These are phyloP conservation scores for Pipa parva DNA, from an alignment of 2,113 vertebrate species.

Conservation along the genomic window DNA sequence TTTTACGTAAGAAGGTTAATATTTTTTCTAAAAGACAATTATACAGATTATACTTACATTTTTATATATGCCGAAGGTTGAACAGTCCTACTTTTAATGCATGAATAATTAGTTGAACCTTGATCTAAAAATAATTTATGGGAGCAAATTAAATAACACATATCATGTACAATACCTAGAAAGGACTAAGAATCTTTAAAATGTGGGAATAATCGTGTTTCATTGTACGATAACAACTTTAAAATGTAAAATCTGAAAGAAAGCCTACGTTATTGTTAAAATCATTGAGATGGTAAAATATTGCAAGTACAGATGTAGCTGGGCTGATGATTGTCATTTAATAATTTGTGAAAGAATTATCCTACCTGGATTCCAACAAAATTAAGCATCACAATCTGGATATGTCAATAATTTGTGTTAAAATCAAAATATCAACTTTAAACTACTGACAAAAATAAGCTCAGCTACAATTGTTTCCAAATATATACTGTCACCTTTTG, in stretches of 20 bases:
- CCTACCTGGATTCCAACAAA: too few relatives aligned
- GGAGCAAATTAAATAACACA: slow-evolving; percentile 24
- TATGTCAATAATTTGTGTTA: too few relatives aligned
- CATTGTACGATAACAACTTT: background rate
- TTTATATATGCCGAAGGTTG: slow-evolving; percentile 15
- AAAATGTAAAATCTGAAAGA: background rate
- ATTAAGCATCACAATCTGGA: too few relatives aligned
- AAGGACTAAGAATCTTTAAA: slow-evolving; percentile 8
- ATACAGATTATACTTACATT: slow-evolving; percentile 1
- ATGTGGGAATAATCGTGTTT: background rate
- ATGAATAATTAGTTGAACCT: slow-evolving; percentile 11
- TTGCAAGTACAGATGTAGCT: too few relatives aligned
- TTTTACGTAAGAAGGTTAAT: slow-evolving; percentile 20
- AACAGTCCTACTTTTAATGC: background rate
- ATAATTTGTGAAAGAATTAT: too few relatives aligned
- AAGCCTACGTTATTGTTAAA: too few relatives aligned
- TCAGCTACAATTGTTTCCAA: too few relatives aligned
- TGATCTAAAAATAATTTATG: slow-evolving; percentile 20
- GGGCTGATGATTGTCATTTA: too few relatives aligned
- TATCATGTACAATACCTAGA: background rate
- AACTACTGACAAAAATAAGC: too few relatives aligned
- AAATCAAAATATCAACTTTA: too few relatives aligned
- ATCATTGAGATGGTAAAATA: too few relatives aligned
- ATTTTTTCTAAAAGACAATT: background rate
- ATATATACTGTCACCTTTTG: too few relatives aligned